A percentile compares a stretch with the other conserved stretches of the same genome.
Conservation (phyloP, 2,113 vertebrate species). For the Alethe castanea region DNA sequence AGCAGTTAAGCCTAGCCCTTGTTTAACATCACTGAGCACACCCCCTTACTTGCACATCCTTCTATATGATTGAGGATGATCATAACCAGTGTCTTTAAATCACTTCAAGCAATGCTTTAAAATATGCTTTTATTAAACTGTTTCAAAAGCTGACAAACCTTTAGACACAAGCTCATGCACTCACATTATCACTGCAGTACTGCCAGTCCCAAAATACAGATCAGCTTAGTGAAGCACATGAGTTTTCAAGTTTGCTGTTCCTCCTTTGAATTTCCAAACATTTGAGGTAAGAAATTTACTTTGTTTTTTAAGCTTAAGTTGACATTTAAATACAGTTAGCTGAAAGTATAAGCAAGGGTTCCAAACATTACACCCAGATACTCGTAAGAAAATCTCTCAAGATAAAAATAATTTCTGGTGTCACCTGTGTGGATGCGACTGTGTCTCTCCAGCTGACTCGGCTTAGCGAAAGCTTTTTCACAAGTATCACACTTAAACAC, state of each 20-base stretch:
- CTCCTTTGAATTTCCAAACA: not conserved
- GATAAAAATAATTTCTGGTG: not conserved
- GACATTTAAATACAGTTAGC: not conserved
- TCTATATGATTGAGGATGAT: not conserved
- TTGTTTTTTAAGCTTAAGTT: not conserved
- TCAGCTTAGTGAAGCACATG: not conserved
- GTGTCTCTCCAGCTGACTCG: constrained; percentile 95
- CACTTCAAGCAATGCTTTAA: not conserved
- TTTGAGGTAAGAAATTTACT: not conserved
- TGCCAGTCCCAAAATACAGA: not conserved
- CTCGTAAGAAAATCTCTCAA: not conserved
- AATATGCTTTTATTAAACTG: not conserved
- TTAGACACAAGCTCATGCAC: not conserved
- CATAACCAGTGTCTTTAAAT: not conserved
- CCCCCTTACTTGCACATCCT: not conserved
- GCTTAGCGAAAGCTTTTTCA: constrained; percentile 94
- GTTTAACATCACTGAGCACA: not conserved
- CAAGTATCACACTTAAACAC: constrained; percentile 91
- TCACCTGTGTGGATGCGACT: constrained; percentile 96
- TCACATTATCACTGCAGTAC: not conserved
- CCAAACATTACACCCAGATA: not conserved
- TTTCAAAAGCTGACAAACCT: not conserved
- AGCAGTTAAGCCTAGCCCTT: not conserved
- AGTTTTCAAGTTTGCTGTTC: not conserved
- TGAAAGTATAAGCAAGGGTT: not conserved